Conservation (phyloP, 2,113 vertebrate species). For the Dolichallabes microphthalmus region DNA sequence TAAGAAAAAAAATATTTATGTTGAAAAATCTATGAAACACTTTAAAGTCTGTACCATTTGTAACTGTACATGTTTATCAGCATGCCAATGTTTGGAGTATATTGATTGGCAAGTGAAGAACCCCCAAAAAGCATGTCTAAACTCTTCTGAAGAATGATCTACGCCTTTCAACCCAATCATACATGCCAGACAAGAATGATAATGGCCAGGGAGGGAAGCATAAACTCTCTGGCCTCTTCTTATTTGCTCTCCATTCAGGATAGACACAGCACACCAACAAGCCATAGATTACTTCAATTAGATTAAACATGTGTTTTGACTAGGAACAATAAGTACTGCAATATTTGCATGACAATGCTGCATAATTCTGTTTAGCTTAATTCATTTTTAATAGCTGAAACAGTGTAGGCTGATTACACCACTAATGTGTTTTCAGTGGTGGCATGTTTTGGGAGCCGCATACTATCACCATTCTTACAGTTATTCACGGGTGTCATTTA, state of each 20-base stretch:
- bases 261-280: constrained; percentile 46
- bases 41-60: constrained; percentile 32
- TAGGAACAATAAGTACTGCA: constrained; percentile 61
- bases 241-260: constrained; percentile 44
- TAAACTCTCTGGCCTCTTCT: constrained; percentile 29
- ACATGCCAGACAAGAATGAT: constrained; percentile 26
- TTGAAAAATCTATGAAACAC: constrained; percentile 23
- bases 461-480: constrained; percentile 68
- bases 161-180: background rate
- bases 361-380: constrained; percentile 68
- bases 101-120: constrained; percentile 45
- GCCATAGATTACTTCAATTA: constrained; percentile 69
- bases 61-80: constrained; percentile 42
- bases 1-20: constrained; percentile 8
- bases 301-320: constrained; percentile 63
- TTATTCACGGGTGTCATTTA: constrained; percentile 84
- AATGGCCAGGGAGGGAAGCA: constrained; percentile 19
- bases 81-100: constrained; percentile 27
- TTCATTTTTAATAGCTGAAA: constrained; percentile 76
- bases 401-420: constrained; percentile 73
- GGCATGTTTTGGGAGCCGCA: constrained; percentile 64
- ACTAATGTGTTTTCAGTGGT: constrained; percentile 73
- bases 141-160: constrained; percentile 1
- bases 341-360: constrained; percentile 69
- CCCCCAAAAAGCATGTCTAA: constrained; percentile 1